Percentiles rank a stretch among this genome's conserved stretches.
These are phyloP conservation scores for Zophobas morio DNA, from an alignment of 1,140 invertebrate genomes.

Conservation along the genomic window DNA sequence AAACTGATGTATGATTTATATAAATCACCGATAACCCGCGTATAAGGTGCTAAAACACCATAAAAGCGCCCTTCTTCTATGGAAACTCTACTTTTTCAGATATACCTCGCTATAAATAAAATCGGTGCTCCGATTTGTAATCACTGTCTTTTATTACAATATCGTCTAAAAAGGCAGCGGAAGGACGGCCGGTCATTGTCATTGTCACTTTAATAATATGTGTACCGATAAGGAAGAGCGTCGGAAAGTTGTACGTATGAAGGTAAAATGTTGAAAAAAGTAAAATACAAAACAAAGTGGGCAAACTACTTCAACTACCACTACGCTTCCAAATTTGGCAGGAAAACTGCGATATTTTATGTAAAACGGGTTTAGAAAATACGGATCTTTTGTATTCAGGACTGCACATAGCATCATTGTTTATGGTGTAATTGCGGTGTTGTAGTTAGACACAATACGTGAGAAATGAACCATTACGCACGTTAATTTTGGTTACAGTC, in stretches of 20 bases:
- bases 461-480: too few species aligned
- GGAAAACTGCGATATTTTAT: too few species aligned
- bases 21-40: constrained; percentile 8
- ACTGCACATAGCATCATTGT: too few species aligned
- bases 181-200: constrained; percentile 44
- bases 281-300: too few species aligned
- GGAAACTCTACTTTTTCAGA: constrained; percentile 22
- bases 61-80: constrained; percentile 8
- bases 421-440: too few species aligned
- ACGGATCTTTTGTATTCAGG: too few species aligned
- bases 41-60: constrained; percentile 20
- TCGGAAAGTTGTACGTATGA: constrained; percentile 27
- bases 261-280: too few species aligned
- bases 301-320: too few species aligned
- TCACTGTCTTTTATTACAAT: neutral
- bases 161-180: constrained; percentile 25
- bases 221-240: constrained; percentile 47
- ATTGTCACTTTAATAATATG: constrained; percentile 9
- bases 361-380: too few species aligned
- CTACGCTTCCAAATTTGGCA: too few species aligned
- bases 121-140: constrained; percentile 19
- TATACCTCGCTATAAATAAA: constrained; percentile 6
- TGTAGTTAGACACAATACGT: too few species aligned
- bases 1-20: constrained; percentile 40
- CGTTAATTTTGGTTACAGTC: too few species aligned